Conservation (phyloP, 1,140 invertebrate genomes). For the Aphelinus atriplicis region DNA sequence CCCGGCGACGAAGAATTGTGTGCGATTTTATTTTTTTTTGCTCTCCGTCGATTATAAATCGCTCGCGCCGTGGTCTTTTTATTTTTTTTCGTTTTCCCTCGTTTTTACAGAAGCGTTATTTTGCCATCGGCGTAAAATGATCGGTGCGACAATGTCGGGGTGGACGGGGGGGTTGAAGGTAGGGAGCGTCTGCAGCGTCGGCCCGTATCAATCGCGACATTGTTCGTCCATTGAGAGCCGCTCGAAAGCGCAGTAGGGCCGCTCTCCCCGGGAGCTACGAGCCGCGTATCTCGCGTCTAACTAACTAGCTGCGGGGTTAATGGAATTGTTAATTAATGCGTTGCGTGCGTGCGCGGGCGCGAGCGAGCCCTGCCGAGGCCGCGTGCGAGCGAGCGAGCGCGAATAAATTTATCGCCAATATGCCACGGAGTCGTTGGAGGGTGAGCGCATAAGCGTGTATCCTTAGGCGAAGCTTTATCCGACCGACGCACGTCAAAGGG, state of each 20-base stretch:
- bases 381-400: background rate
- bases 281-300: background rate
- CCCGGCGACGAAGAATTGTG: no score
- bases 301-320: conserved; percentile 19
- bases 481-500: no score
- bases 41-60: no score
- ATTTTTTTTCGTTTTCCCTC: no score
- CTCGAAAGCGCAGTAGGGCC: conserved; percentile 2
- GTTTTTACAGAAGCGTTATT: no score
- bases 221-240: conserved; percentile 17
- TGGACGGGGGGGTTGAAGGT: no score
- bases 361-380: background rate
- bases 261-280: conserved; percentile 20
- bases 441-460: background rate
- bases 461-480: no score
- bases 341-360: conserved; percentile 8
- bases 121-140: no score
- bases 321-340: conserved; percentile 40
- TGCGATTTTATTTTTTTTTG: no score
- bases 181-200: background rate
- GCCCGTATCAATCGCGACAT: conserved; percentile 37
- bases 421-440: conserved; percentile 2
- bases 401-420: conserved; percentile 37
- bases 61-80: no score
- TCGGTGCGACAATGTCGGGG: no score